Percentiles rank a stretch among this genome's conserved stretches.
Conservation (phyloP, 2,797 vertebrate species). For the Myripristis murdjan region DNA sequence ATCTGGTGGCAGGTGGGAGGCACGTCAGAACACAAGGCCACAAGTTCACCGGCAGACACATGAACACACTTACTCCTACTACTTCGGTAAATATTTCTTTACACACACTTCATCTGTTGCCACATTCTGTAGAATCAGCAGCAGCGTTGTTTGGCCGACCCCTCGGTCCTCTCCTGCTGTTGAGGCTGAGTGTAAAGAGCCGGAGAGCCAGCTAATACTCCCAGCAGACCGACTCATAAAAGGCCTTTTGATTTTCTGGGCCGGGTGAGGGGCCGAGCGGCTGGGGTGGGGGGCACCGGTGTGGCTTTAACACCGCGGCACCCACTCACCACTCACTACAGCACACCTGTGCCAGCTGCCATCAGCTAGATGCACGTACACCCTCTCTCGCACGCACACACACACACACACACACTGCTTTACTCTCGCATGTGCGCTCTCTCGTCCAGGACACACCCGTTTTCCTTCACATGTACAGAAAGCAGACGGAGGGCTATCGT, state of each 20-base stretch:
- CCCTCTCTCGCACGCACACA: constrained; percentile 35
- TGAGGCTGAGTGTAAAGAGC: constrained; percentile 44
- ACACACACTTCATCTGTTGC: constrained; percentile 13
- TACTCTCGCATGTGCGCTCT: constrained; percentile 1
- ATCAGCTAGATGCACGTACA: constrained; percentile 22
- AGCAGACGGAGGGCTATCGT: constrained; percentile 32
- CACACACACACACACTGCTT: no score
- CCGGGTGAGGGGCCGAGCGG: constrained; percentile 32
- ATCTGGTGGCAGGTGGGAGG: constrained; percentile 33
- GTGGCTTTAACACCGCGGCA: constrained; percentile 61
- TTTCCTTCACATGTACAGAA: no score
- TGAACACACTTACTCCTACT: constrained; percentile 2
- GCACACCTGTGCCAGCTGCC: constrained; percentile 58
- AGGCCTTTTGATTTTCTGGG: constrained; percentile 70
- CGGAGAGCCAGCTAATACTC: constrained; percentile 49
- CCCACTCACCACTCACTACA: constrained; percentile 59
- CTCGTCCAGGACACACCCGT: constrained; percentile 26
- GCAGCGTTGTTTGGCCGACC: constrained; percentile 17
- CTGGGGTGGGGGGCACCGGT: constrained; percentile 35
- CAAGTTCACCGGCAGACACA: constrained; percentile 22
- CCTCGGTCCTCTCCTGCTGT: constrained; percentile 24
- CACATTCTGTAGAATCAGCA: constrained; percentile 11
- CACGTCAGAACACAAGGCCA: constrained; percentile 27
- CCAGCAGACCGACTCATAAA: constrained; percentile 62
- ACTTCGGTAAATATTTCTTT: constrained; percentile 9